Base-by-base conservation (phyloP, 2,888 invertebrate species). In the Tachina grossa region DNA sequence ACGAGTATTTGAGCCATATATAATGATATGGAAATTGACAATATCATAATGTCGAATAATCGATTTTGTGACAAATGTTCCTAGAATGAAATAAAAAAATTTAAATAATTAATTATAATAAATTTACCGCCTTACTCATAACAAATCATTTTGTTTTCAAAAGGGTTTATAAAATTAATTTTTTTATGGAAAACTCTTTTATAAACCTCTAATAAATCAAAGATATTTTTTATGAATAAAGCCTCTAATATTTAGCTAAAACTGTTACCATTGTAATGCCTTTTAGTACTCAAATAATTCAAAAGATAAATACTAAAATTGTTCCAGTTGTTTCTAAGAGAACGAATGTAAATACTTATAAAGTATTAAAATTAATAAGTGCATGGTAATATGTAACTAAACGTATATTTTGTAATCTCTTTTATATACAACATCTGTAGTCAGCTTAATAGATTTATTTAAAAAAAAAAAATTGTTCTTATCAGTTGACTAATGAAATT, bases 11-110 rank as follows among this genome's bases (percentile, higher is more conserved):
- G 59, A 16, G 79, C 49, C 78, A 75, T 71, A 59, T 43, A 84
- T 47, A 31, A 71, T 82, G 89, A 87, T 89, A 90, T 91, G 89
- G 90, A 90, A 82, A 90, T 90, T 87, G 90, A 91, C 85, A 91
- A 88, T 88, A 91, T 90, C 89, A 90, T 91, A 88, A 91, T 90
- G 90, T 91, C 91, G 89, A 92, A 91, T 87, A 91, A 87, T 87
- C 90, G 90, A 88, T 90, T 90, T 88, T 90, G 89, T 88, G 90
- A 89, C 89, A 91, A 90, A 89, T 88, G 89, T 89, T 91, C 92
- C 92, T 92, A 90, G 82, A 90, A 91, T 75, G 87, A 87, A 87
- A 87, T 63, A 87, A 79, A 72, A 68, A 65, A 49, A 14, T 59
- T 16, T 65, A n/a, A 72, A 6, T 47, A 68, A 45, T 72, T n/a